These are phyloP conservation scores for Reticulitermes lucifugus DNA, from an alignment of 2,888 invertebrate genomes.

Conservation along the genomic window DNA sequence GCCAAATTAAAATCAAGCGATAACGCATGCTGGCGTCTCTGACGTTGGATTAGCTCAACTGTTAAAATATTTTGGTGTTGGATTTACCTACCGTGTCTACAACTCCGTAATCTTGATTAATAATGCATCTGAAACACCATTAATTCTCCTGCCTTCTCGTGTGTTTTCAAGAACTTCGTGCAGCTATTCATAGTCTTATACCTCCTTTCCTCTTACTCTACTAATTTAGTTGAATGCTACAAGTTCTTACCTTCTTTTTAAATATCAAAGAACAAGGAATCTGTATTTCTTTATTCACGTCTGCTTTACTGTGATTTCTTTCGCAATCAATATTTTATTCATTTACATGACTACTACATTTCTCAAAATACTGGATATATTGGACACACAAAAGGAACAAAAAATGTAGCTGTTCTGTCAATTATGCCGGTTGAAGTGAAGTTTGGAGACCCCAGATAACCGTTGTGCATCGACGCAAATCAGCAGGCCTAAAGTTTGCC, in stretches of 20 bases:
- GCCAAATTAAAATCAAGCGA: not conserved
- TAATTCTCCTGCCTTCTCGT: not conserved
- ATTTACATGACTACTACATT: no score
- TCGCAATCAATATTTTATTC: no score
- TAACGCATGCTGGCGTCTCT: not conserved
- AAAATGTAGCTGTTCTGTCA: no score
- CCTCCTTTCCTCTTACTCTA: not conserved
- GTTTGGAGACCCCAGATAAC: no score
- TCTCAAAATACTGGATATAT: no score
- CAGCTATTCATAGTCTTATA: not conserved
- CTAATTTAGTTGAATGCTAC: not conserved
- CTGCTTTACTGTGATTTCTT: no score
- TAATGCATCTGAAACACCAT: slow-evolving; percentile 13
- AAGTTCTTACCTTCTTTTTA: not conserved
- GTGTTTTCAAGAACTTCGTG: not conserved
- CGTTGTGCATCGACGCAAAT: no score
- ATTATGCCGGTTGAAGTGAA: no score
- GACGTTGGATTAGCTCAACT: not conserved
- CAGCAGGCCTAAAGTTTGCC: no score
- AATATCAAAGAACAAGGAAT: no score
- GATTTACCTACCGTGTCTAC: not conserved
- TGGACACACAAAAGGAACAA: no score
- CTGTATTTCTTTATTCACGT: no score
- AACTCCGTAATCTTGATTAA: not conserved
- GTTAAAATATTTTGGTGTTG: not conserved